These are phyloP conservation scores for Olivierus martensii DNA, from an alignment of 1,140 invertebrate genomes.

Conservation along the genomic window DNA sequence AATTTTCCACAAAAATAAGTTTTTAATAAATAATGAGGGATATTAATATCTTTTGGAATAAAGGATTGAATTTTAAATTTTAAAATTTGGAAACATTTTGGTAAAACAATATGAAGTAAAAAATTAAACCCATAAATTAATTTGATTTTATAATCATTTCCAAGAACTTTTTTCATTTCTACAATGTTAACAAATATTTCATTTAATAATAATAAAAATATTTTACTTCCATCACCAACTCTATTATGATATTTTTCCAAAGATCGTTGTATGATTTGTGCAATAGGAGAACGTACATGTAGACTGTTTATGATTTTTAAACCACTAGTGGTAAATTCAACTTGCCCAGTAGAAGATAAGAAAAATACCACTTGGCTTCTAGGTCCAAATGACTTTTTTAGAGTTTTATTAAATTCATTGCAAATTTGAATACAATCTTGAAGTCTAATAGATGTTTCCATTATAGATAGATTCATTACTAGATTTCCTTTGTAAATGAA, in stretches of 20 bases:
- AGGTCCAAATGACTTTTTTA: constrained; percentile 14
- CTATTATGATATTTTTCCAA: constrained; percentile 3
- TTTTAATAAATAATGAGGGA: neutral
- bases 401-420: too few relatives aligned
- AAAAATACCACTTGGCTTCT: constrained; percentile 12
- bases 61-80: neutral
- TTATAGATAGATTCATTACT: too few relatives aligned
- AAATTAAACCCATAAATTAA: neutral
- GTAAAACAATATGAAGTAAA: neutral
- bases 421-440: too few relatives aligned
- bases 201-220: constrained; percentile 20
- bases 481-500: too few relatives aligned
- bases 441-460: too few relatives aligned
- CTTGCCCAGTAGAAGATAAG: constrained; percentile 15
- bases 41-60: neutral
- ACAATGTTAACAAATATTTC: neutral
- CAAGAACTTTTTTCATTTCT: neutral
- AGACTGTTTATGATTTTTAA: constrained; percentile 18
- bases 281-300: constrained; percentile 19
- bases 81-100: neutral
- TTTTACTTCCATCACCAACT: constrained; percentile 21
- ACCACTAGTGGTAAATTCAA: constrained; percentile 20
- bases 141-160: neutral
- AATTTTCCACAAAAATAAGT: neutral
- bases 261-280: constrained; percentile 15